These are phyloP conservation scores for Ctenochaetus hawaiiensis DNA, from an alignment of 2,797 vertebrate species.

Conservation along the genomic window DNA sequence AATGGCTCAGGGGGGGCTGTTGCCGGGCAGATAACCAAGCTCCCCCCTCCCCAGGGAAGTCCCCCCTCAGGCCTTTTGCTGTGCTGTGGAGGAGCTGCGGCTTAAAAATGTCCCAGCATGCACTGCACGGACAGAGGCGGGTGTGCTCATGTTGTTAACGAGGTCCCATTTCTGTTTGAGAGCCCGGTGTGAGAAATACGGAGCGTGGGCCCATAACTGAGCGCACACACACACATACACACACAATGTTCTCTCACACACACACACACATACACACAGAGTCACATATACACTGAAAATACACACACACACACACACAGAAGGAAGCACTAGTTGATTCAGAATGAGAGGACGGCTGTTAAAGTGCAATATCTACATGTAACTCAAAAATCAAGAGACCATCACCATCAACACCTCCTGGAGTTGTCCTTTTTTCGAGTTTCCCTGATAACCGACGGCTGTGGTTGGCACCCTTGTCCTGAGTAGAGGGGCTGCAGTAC, in stretches of 20 bases:
- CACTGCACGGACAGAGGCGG: slow-evolving; percentile 71
- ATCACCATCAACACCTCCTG: slow-evolving; percentile 60
- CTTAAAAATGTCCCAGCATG: slow-evolving; percentile 79
- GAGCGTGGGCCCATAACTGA: slow-evolving; percentile 41
- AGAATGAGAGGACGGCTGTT: slow-evolving; percentile 81
- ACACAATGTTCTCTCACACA: slow-evolving; percentile 2
- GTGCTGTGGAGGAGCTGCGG: slow-evolving; percentile 67
- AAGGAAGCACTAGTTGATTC: slow-evolving; percentile 87
- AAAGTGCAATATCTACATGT: slow-evolving; percentile 87
- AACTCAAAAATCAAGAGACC: slow-evolving; percentile 71
- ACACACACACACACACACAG: slow-evolving; percentile 69
- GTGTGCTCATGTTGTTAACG: slow-evolving; percentile 71
- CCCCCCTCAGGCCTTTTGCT: slow-evolving; percentile 55
- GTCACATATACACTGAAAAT: slow-evolving; percentile 62
- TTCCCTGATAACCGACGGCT: slow-evolving; percentile 82
- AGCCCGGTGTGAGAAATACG: slow-evolving; percentile 46
- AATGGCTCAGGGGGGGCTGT: slow-evolving; percentile 59
- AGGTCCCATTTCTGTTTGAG: slow-evolving; percentile 53
- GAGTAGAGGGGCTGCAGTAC: slow-evolving; percentile 48
- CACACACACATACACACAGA: slow-evolving; percentile 10
- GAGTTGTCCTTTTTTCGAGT: slow-evolving; percentile 67
- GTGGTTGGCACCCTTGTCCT: slow-evolving; percentile 57
- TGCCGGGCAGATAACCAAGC: slow-evolving; percentile 48
- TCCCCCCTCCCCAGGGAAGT: slow-evolving; percentile 38
- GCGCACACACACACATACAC: neutral